Evolutionary conservation across 2,113 vertebrate genomes (phyloP).

Genomic region (Cathartes aura): DNA sequence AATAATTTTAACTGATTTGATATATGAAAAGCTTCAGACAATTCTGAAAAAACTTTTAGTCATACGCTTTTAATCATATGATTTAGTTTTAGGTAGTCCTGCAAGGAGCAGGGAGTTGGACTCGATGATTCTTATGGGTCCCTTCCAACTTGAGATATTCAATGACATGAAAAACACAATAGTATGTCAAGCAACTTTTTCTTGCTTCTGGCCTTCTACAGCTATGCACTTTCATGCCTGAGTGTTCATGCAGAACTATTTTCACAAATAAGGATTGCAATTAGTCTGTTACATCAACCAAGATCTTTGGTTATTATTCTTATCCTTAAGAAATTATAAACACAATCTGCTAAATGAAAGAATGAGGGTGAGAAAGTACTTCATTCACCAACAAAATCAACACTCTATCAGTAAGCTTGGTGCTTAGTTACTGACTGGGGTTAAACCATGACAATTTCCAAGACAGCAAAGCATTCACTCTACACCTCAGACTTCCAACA

Average conservation of each 20-base stretch:
- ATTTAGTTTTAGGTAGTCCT: neutral
- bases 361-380: neutral
- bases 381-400: neutral
- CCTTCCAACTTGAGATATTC: neutral
- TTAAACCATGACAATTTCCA: neutral
- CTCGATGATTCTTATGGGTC: neutral
- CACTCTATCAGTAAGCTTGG: neutral
- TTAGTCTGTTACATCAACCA: neutral
- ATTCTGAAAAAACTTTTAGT: neutral
- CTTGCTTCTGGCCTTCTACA: neutral
- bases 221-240: neutral
- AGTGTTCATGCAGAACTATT: neutral
- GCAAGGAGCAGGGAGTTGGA: neutral
- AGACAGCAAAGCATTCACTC: neutral
- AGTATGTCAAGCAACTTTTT: neutral
- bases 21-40: neutral
- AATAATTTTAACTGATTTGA: neutral
- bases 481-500: neutral
- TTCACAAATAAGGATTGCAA: neutral
- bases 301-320: neutral
- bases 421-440: too few species aligned
- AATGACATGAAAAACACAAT: neutral
- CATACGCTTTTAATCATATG: neutral
- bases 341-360: neutral
- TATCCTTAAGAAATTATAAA: neutral